Evolutionary conservation across 35 echinoderm and acorn worm genomes (phyloP), one percentile per base, ranked within the genome.

Genomic region (Acanthaster planci): DNA sequence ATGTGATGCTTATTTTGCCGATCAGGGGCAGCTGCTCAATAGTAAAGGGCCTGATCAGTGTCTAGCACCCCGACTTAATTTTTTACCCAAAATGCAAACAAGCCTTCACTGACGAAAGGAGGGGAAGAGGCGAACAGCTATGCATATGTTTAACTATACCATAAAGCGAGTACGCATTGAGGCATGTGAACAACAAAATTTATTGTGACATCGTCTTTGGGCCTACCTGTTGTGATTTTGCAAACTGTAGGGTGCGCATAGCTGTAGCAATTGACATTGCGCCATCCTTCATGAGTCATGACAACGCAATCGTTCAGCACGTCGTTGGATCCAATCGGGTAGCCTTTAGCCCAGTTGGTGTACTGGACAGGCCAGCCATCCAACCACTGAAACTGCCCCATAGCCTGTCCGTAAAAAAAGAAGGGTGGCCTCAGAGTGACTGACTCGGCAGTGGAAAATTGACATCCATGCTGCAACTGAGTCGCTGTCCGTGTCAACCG

Each of bases 281-380:
- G 81, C 94, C 94, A 97, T 17, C 77, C 76, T n/a, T 40, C 26
- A 15, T 47, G 67, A 40, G 64, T 84, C 32, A 88, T 75, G 8
- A 83, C 8, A 21, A 97, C 94, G 78, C 94, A 97, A 0, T 90
- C 79, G 64, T 72, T 72, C 4, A 47, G 42, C 27, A 59, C 14
- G 10, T 72, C 23, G 29, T 26, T 29, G 26, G 64, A 72, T 26
- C 64, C 55, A 32, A 81, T 86, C 32, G 94, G 94, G 87, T 97
- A 91, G 40, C 78, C 67, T 7, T 54, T 67, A 58, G 86, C 87
- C 94, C 94, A 97, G 15, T 87, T 87, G 50, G 94, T 93, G 60
- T 90, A 93, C 39, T 50, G 42, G 5, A 97, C 57, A 16, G 94
- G 94, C 87, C 87, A 97, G 2, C 81, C 94, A 85, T 97, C 94